Evolutionary conservation across 2,113 vertebrate species (phyloP), one percentile per base, ranked within the genome.

Genomic region (Gnathonemus longibarbis): DNA sequence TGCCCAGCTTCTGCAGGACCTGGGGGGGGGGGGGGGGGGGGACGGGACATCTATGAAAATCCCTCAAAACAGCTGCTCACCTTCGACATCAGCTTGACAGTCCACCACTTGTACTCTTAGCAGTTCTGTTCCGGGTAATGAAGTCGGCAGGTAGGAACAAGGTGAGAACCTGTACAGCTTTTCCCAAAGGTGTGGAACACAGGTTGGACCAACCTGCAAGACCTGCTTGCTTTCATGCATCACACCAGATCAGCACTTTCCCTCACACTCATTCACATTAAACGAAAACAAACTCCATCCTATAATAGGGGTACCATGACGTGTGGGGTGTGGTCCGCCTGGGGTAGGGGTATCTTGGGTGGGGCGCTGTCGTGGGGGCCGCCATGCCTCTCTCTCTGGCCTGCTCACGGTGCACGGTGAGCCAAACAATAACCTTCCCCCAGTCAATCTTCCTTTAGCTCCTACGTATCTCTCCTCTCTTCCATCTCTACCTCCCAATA

Each of bases 1-100:
- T 99, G 8, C 98, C 98, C 87, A 99, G 97, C 90, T 99, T 99
- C 96, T 99, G 98, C 90, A 99, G 92, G 80, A 99, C 98, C 98
- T 99, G 94, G 0, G 42, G 77, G 62, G 0, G 9, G 66, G 31
- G 2, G n/a, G n/a, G n/a, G n/a, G n/a, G 66, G 6, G 31, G 17
- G 10, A 3, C 4, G 35, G 35, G 15, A 39, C 35, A 17, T 80
- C 35, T 8, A 42, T 35, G 15, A 80, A 19, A 42, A 19, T 13
- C 4, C 35, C n/a, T 80, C 74, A 19, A 42, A 80, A 80, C 31
- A 42, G 74, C 35, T 39, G 17, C 35, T 80, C 35, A 19, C 19
- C 3, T 39, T 3, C 5, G 13, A 80, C 19, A 19, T 42, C 74
- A 7, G 31, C 74, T 13, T 15, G 35, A 39, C 70, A 31, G n/a